Base-by-base conservation (phyloP, 2,113 vertebrate species). In the Vidua chalybeata region DNA sequence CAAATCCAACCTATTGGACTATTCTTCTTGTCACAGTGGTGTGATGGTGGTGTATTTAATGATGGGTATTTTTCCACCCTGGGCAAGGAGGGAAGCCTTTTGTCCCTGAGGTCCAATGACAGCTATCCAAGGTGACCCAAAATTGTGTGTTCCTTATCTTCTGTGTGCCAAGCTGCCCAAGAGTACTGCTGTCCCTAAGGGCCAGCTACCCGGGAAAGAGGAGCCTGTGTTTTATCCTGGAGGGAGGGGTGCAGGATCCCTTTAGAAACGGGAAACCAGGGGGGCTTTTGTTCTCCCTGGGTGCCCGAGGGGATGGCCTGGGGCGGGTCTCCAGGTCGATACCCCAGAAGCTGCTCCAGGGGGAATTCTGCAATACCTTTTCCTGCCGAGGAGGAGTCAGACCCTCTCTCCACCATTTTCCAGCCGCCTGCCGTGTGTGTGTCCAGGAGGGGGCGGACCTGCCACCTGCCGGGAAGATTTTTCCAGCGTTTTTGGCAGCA, bases 391-490 rank as follows among this genome's bases (percentile, higher is more conserved):
- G 30, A 66, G 43, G 10, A 58, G 24, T 30, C 30, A 75, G 35
- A 58, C 1, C 2, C 10, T 43, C 19, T 39, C 15, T 26, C 51
- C 28, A 19, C 0, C 6, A 15, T 48, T 84, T 27, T 48, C 8
- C 27, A 22, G 48, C 33, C 0, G 1, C 35, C 26, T 45, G 37
- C 37, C 0, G 0, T 35, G 35, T 59, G n/a, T 46, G 55, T 75
- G 71, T 55, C 0, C 2, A 76, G 35, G 26, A 56, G 30, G 8
- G 11, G 8, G 24, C 0, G 2, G 51, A 35, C 20, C 45, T 67
- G 31, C 26, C 11, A 17, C 21, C 43, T 59, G 21, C 31, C 0
- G 35, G 45, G 9, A 59, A 45, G 33, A 18, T 52, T 67, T 49
- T 51, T 35, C 43, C 52, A 59, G 31, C 0, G 2, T 49, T 76